Percentiles rank a stretch among this genome's conserved stretches.
These are phyloP conservation scores for Pseudomyrmex sp. DNA, from an alignment of 1,140 invertebrate genomes.

Conservation along the genomic window DNA sequence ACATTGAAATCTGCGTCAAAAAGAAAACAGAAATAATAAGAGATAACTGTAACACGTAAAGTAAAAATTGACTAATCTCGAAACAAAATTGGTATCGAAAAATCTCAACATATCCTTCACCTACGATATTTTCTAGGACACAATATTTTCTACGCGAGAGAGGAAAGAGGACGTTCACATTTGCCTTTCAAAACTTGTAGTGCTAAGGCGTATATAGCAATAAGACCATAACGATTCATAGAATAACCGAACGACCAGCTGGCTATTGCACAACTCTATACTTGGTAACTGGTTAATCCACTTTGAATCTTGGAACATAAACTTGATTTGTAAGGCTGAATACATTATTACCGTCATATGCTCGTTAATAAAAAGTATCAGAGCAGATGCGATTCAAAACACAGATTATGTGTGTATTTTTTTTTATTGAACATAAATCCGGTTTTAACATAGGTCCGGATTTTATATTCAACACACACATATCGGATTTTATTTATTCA, in stretches of 20 bases:
- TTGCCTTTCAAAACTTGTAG: constrained; percentile 48
- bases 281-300: constrained; percentile 47
- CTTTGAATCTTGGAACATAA: constrained; percentile 14
- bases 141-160: neutral
- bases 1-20: neutral
- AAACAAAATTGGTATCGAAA: no score
- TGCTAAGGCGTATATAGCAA: constrained; percentile 23
- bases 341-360: neutral
- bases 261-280: constrained; percentile 47
- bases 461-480: no score
- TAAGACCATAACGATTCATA: constrained; percentile 60
- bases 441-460: no score
- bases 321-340: constrained; percentile 18
- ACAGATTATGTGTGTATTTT: no score
- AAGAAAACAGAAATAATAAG: neutral
- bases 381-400: no score
- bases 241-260: constrained; percentile 21
- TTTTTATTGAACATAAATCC: no score
- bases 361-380: neutral
- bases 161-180: constrained; percentile 45
- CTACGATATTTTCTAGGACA: constrained; percentile 12
- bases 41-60: neutral
- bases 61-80: neutral
- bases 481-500: no score
- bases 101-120: neutral